Evolutionary conservation across 2,888 invertebrate species (phyloP).

Genomic region (Chrysolina haemoptera): DNA sequence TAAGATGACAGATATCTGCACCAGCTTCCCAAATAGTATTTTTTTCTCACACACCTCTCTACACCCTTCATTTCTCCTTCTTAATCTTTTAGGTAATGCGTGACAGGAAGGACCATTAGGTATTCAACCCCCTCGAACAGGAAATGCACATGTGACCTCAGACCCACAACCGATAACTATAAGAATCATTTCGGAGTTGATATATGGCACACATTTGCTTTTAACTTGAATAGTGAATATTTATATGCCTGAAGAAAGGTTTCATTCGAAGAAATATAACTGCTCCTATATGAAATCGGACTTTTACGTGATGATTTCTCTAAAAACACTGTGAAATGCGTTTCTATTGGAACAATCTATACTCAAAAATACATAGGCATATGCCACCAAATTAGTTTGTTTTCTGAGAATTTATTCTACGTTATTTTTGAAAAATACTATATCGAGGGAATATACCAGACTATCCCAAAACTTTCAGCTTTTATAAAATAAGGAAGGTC

Average conservation of each 20-base stretch:
- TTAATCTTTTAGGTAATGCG: conserved; percentile 36
- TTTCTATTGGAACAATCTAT: too few relatives aligned
- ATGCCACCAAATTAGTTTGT: too few relatives aligned
- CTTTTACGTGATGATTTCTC: too few relatives aligned
- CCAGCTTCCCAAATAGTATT: conserved; percentile 23
- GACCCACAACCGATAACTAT: conserved; percentile 35
- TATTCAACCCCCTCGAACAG: conserved; percentile 51
- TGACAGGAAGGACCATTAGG: conserved; percentile 46
- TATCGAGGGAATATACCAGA: too few relatives aligned
- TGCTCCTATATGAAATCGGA: too few relatives aligned
- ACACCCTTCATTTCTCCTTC: conserved; percentile 11
- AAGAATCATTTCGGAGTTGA: conserved; percentile 20
- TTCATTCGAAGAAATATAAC: neutral
- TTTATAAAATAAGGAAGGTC: too few relatives aligned
- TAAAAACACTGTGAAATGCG: too few relatives aligned
- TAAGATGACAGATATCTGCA: conserved; percentile 18
- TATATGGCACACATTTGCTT: conserved; percentile 22
- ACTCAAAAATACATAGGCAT: too few relatives aligned
- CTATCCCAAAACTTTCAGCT: too few relatives aligned
- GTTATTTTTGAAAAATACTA: too few relatives aligned
- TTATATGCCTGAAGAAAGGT: neutral
- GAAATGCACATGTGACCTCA: conserved; percentile 57
- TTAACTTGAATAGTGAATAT: conserved; percentile 7
- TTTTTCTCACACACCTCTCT: conserved; percentile 29
- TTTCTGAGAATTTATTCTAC: too few relatives aligned